These are phyloP conservation scores for Euclidia mi DNA, from an alignment of 2,888 invertebrate genomes.

Conservation along the genomic window DNA sequence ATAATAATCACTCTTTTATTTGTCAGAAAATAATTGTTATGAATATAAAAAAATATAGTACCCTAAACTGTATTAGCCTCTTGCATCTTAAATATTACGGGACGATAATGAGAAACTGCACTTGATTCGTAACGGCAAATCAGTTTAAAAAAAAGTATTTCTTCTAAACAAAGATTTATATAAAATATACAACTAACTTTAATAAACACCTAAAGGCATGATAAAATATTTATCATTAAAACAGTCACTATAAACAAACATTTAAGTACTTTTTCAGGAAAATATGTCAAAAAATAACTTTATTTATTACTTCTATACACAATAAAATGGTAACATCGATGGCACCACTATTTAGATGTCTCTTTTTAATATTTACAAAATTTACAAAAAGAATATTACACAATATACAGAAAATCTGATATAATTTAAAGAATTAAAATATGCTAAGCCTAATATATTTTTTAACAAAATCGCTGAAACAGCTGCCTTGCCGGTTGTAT, in stretches of 20 bases:
- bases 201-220: conserved; percentile 4
- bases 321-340: conserved; percentile 84
- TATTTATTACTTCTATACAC: conserved; percentile 50
- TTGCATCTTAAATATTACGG: conserved; percentile 38
- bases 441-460: not conserved
- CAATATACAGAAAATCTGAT: conserved; percentile 27
- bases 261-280: conserved; percentile 58
- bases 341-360: conserved; percentile 76
- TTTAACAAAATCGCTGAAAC: not conserved
- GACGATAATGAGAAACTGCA: conserved; percentile 36
- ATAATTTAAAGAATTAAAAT: conserved; percentile 18
- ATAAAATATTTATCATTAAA: conserved; percentile 24
- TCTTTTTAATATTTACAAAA: conserved; percentile 44
- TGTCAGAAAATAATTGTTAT: not conserved
- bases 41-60: conserved; percentile 6
- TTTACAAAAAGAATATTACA: conserved; percentile 32
- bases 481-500: not conserved
- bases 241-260: conserved; percentile 35
- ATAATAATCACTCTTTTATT: not conserved
- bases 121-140: not conserved
- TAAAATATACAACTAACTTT: conserved; percentile 7
- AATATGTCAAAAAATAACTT: conserved; percentile 63
- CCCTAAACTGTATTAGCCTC: conserved; percentile 43
- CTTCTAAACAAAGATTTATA: not conserved
- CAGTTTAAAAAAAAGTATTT: not conserved